phyloP scores from a whole-genome alignment of 2,797 vertebrate genomes.

The Telmatherina bonti region DNA sequence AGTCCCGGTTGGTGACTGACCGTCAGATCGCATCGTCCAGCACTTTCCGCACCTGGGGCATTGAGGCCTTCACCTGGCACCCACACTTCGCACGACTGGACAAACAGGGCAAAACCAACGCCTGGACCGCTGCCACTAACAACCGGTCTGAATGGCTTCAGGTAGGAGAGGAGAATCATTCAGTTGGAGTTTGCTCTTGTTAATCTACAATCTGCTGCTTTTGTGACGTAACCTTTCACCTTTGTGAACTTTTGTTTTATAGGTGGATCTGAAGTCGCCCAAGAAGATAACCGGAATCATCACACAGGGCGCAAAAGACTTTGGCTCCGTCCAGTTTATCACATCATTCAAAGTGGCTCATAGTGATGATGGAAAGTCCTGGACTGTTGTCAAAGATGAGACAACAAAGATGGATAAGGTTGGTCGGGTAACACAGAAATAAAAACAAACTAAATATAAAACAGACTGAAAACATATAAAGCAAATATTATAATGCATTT shows the following conservation, averaged over 20 bases:
- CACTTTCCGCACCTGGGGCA: conserved; percentile 91
- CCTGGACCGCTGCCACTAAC: conserved; percentile 89
- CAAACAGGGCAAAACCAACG: conserved; percentile 95
- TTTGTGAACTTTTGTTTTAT: neutral
- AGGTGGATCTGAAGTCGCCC: conserved; percentile 89
- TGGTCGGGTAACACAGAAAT: conserved; percentile 29
- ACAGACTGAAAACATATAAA: neutral
- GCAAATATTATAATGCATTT: neutral
- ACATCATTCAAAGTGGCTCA: conserved; percentile 91
- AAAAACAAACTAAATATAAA: no score
- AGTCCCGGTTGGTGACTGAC: conserved; percentile 87
- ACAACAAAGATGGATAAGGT: conserved; percentile 86
- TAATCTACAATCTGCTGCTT: neutral
- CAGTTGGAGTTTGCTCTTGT: neutral
- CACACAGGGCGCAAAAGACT: conserved; percentile 97
- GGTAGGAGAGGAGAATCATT: conserved; percentile 76
- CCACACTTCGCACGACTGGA: conserved; percentile 92
- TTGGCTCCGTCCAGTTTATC: conserved; percentile 93
- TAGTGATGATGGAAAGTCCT: conserved; percentile 85
- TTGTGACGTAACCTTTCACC: conserved; percentile 1
- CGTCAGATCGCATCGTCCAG: conserved; percentile 92
- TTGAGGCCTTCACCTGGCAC: conserved; percentile 91
- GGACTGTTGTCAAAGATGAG: conserved; percentile 86
- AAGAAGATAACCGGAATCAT: conserved; percentile 91
- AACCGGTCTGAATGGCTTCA: conserved; percentile 91